These are phyloP conservation scores for Pseudorasbora parva DNA, from an alignment of 2,113 vertebrate genomes.

Conservation along the genomic window DNA sequence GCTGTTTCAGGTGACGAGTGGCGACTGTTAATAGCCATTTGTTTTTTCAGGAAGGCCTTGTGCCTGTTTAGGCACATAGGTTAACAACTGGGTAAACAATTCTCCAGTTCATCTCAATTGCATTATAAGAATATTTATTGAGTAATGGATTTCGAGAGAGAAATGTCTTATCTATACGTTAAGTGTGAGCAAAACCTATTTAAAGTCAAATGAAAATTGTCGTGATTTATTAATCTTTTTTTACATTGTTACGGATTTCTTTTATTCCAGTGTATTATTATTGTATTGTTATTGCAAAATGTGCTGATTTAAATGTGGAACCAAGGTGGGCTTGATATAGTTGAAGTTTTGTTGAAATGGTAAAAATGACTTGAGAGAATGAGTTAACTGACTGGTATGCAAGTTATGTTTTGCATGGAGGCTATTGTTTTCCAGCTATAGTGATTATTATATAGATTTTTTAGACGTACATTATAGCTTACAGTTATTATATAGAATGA, in stretches of 20 bases:
- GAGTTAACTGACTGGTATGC: no score
- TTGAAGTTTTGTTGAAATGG: neutral
- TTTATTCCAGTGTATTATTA: neutral
- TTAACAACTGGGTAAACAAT: slow-evolving; percentile 5
- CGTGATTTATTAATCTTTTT: neutral
- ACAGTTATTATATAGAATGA: neutral
- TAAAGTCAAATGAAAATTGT: neutral
- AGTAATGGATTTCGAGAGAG: neutral
- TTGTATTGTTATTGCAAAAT: neutral
- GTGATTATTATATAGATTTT: neutral
- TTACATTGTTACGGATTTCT: no score
- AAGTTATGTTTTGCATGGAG: neutral
- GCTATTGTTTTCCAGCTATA: neutral
- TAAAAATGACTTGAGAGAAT: no score
- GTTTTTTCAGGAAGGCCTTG: slow-evolving; percentile 38
- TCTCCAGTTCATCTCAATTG: neutral
- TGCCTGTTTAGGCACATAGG: slow-evolving; percentile 11
- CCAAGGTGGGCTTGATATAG: neutral
- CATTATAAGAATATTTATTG: neutral
- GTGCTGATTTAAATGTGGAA: neutral
- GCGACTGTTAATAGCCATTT: slow-evolving; percentile 18
- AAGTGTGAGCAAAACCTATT: neutral
- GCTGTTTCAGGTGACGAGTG: neutral
- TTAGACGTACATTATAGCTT: neutral
- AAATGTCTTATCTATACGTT: neutral